Conservation (phyloP, 2,888 invertebrate genomes). For the Epirrhoe tristata region DNA sequence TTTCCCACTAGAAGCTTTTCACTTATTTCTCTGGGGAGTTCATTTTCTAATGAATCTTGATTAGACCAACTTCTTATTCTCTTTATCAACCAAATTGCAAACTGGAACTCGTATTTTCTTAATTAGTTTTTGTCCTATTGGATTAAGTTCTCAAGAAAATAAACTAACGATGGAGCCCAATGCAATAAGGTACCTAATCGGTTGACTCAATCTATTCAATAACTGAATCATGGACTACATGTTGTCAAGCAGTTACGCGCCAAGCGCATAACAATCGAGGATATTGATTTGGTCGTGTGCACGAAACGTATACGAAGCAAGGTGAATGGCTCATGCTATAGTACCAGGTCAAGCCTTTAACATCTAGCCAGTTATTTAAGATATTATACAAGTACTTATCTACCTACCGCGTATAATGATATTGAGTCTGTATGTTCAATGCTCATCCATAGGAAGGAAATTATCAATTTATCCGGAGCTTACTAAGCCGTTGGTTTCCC, state of each 20-base stretch:
- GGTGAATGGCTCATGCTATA: constrained; percentile 38
- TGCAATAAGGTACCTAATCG: neutral
- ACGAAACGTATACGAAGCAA: constrained; percentile 39
- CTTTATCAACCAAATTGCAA: neutral
- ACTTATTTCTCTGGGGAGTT: constrained; percentile 26
- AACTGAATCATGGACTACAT: constrained; percentile 27
- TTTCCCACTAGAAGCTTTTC: constrained; percentile 24
- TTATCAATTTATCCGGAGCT: neutral
- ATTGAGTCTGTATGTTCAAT: neutral
- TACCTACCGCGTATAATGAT: neutral
- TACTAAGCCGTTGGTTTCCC: neutral
- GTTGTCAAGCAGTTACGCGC: constrained; percentile 41
- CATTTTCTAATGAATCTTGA: constrained; percentile 2
- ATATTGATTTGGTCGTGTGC: constrained; percentile 50
- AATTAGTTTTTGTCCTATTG: neutral
- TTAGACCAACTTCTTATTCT: neutral
- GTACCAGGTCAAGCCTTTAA: constrained; percentile 66
- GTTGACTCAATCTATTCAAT: constrained; percentile 2
- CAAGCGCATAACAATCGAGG: constrained; percentile 45
- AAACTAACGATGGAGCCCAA: neutral
- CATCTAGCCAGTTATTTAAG: constrained; percentile 75
- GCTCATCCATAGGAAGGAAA: neutral
- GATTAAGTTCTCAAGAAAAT: neutral
- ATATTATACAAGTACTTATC: neutral
- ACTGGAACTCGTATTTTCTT: neutral